Base-by-base conservation (phyloP, 2,888 invertebrate species). In the Candidula unifasciata region DNA sequence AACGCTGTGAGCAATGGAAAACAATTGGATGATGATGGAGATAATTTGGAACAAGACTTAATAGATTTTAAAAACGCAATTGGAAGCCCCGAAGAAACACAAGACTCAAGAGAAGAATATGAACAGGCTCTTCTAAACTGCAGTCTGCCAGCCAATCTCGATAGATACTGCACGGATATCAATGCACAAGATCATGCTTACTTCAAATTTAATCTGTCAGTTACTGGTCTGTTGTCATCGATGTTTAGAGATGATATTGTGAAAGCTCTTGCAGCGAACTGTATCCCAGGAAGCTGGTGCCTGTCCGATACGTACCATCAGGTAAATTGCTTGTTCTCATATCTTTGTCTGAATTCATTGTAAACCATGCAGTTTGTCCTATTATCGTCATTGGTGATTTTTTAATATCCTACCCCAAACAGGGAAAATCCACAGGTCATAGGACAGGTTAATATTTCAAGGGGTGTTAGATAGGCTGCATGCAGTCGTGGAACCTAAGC, bases 191-290 rank as follows among this genome's bases (percentile, higher is more conserved):
- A 71, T 16, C 33, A 24, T 8, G 33, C 0, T 18, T 80, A 57
- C 57, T 71, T 71, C 33, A 33, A 54, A 24, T 21, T 1, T 13
- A 57, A 80, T n/a, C 0, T 71, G 27, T 30, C 69, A 8, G 33
- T 71, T 35, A n/a, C 27, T 68, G 80, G 80, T 54, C n/a, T 82
- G 0, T 24, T 82, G 64, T 44, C 16, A 3, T 60, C 82, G 33
- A 6, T 82, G 21, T 82, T 82, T 27, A 60, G 24, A 10, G 33
- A 54, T n/a, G 64, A 74, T 6, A 37, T 74, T 35, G 74, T 82
- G 27, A 27, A 60, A 30, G 24, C 13, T 57, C 35, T 82, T 10
- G n/a, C 27, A 21, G 6, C 3, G 8, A 8, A 44, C 16, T 82
- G 82, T 24, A 0, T 6, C 21, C 74, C 54, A 3, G 74, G 74